phyloP scores from a whole-genome alignment of 92 coral and sea anemone species.

The Palythoa heliodiscus region DNA sequence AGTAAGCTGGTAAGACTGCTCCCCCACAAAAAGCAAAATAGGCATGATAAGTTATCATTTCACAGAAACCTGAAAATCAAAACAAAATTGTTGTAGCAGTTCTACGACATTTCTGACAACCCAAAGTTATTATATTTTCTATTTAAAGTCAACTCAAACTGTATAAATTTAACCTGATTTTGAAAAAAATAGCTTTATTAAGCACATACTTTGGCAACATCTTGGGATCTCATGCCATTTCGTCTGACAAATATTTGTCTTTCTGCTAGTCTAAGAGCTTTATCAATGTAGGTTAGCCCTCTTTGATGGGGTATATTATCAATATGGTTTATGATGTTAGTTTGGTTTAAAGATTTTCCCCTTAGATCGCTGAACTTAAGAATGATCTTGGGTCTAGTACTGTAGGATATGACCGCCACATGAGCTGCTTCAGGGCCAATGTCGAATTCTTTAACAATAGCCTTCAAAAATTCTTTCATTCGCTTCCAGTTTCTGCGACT shows the following conservation, averaged over 20 bases:
- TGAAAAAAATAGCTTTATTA: too few relatives aligned
- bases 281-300: conserved; percentile 34
- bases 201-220: conserved; percentile 37
- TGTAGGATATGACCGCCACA: conserved; percentile 25
- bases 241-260: conserved; percentile 10
- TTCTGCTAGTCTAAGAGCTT: conserved; percentile 41
- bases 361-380: conserved; percentile 26
- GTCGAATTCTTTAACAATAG: conserved; percentile 26
- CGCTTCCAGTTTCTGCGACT: conserved; percentile 46
- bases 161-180: too few relatives aligned
- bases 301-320: conserved; percentile 30
- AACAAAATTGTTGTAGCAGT: too few relatives aligned
- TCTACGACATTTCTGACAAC: too few relatives aligned
- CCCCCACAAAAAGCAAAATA: too few relatives aligned
- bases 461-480: conserved; percentile 35
- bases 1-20: too few relatives aligned
- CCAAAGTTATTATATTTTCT: too few relatives aligned
- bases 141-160: too few relatives aligned
- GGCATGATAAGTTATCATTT: too few relatives aligned
- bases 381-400: conserved; percentile 7
- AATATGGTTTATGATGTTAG: conserved; percentile 5
- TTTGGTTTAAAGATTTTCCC: conserved; percentile 1
- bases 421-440: conserved; percentile 42
- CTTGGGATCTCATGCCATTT: conserved; percentile 30
- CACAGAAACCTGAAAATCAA: too few relatives aligned